These are phyloP conservation scores for Nemapogon koenigi DNA, from an alignment of 2,888 invertebrate species.

Conservation along the genomic window DNA sequence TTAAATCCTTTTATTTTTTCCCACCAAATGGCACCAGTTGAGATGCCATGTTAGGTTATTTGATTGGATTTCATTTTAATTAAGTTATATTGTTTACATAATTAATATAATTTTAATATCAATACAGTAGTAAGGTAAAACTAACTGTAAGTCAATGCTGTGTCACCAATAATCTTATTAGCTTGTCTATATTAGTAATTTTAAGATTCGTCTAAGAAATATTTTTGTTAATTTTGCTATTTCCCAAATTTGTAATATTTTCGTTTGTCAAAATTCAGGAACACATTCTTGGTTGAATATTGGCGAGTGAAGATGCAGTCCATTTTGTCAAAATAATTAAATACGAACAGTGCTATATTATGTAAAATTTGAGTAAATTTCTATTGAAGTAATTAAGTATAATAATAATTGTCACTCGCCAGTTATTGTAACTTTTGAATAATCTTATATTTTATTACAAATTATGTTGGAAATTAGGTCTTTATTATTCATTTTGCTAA, in stretches of 20 bases:
- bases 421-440: too few relatives aligned
- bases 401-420: too few relatives aligned
- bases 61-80: constrained; percentile 20
- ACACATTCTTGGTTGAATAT: too few relatives aligned
- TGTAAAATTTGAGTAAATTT: too few relatives aligned
- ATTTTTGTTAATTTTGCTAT: not conserved
- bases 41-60: constrained; percentile 50
- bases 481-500: constrained; percentile 26
- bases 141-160: constrained; percentile 56
- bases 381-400: too few relatives aligned
- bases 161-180: constrained; percentile 62
- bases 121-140: constrained; percentile 42
- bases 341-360: too few relatives aligned
- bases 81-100: not conserved
- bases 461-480: too few relatives aligned
- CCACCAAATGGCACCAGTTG: constrained; percentile 52
- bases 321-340: too few relatives aligned
- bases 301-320: too few relatives aligned
- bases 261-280: too few relatives aligned
- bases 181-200: constrained; percentile 35
- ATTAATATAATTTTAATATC: constrained; percentile 5
- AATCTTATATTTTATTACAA: too few relatives aligned
- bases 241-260: too few relatives aligned
- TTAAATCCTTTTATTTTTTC: constrained; percentile 53
- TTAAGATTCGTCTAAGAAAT: constrained; percentile 3